Evolutionary conservation across 2,888 invertebrate genomes (phyloP).

Genomic region (Thera britannica): DNA sequence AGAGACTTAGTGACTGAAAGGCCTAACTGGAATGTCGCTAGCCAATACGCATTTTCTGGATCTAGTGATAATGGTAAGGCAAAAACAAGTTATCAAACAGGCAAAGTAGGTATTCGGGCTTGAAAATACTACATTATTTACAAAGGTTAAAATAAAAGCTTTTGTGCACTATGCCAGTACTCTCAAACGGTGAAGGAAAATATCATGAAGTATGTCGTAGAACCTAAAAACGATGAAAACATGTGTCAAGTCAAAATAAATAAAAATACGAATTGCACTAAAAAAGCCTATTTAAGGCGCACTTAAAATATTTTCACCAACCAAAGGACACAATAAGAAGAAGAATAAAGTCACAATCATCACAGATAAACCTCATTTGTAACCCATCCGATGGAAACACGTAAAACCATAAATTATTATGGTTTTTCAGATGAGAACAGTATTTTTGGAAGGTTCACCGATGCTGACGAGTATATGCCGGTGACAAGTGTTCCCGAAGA

Average conservation of each 20-base stretch:
- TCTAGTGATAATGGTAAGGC: slow-evolving; percentile 70
- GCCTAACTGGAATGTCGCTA: slow-evolving; percentile 59
- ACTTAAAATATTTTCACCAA: background rate
- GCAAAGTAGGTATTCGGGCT: no score
- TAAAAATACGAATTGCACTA: no score
- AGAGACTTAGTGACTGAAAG: slow-evolving; percentile 55
- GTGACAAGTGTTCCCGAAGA: slow-evolving; percentile 48
- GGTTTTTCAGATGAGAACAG: slow-evolving; percentile 73
- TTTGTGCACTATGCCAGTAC: no score
- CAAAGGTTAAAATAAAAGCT: no score
- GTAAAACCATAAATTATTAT: slow-evolving; percentile 17
- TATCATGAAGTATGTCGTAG: no score
- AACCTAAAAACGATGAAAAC: no score
- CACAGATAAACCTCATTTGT: slow-evolving; percentile 5
- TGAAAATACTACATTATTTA: no score
- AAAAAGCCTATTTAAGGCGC: no score
- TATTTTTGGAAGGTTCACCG: slow-evolving; percentile 74
- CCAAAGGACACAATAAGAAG: background rate
- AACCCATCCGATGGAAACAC: slow-evolving; percentile 11
- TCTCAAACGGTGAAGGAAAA: no score
- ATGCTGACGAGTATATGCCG: slow-evolving; percentile 55
- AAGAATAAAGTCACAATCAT: slow-evolving; percentile 6
- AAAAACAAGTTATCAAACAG: background rate
- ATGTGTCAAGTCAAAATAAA: no score
- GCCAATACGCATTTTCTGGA: slow-evolving; percentile 47